Percentiles rank a stretch among this genome's conserved stretches.
These are phyloP conservation scores for Sylvia atricapilla DNA, from an alignment of 2,113 vertebrate species.

Conservation along the genomic window DNA sequence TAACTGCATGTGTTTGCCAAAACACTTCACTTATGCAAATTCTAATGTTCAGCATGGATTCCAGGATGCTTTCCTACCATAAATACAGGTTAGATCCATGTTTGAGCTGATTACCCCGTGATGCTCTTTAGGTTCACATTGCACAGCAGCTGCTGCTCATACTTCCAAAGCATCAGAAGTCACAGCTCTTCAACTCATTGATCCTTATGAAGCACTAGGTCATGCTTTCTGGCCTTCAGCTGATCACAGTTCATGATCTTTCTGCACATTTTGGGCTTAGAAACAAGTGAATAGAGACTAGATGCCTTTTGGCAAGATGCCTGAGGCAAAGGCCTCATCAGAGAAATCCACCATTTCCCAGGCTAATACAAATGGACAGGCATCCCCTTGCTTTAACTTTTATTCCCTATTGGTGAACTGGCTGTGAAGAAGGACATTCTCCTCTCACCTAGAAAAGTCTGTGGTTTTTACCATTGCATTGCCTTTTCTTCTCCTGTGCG, in stretches of 20 bases:
- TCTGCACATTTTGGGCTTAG: neutral
- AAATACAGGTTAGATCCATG: neutral
- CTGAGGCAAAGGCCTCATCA: neutral
- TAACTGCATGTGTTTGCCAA: neutral
- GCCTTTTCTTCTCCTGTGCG: neutral
- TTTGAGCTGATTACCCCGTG: neutral
- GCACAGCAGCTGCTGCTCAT: neutral
- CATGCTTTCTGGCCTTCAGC: neutral
- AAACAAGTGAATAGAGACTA: neutral
- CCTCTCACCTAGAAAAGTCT: neutral
- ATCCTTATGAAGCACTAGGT: conserved; percentile 1
- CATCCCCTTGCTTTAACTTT: neutral
- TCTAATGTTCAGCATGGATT: neutral
- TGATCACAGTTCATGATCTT: conserved; percentile 12
- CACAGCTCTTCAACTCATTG: neutral
- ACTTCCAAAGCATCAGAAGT: neutral
- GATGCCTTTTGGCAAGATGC: conserved; percentile 8
- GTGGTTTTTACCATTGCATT: neutral
- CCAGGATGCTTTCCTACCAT: neutral
- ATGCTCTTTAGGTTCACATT: neutral
- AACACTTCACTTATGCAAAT: neutral
- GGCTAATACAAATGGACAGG: neutral
- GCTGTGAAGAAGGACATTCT: neutral
- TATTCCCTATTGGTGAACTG: neutral
- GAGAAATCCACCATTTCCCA: conserved; percentile 4